Percentiles rank a stretch among this genome's conserved stretches.
These are phyloP conservation scores for Elanus axillaris DNA, from an alignment of 2,113 vertebrate species.

Conservation along the genomic window DNA sequence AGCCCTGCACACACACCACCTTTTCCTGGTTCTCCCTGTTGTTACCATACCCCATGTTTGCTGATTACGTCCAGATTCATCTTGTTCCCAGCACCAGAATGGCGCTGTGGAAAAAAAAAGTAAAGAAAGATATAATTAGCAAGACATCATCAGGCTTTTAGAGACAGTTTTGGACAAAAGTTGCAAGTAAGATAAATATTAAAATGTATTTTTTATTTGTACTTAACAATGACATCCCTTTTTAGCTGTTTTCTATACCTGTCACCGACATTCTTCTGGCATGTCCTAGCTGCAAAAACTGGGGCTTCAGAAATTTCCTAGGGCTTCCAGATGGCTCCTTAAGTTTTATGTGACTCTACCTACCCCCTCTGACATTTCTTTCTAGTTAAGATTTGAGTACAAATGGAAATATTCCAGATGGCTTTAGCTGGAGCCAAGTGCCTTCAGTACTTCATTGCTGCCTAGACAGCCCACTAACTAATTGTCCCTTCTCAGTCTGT, in stretches of 20 bases:
- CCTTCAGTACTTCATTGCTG: conserved; percentile 21
- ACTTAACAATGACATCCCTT: not conserved
- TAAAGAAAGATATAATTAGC: not conserved
- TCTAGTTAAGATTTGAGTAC: conserved; percentile 26
- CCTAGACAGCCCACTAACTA: conserved; percentile 36
- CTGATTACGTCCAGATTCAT: not conserved
- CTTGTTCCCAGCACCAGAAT: not conserved
- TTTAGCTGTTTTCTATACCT: not conserved
- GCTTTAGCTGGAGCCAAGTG: conserved; percentile 47
- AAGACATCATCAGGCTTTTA: not conserved
- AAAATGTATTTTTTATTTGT: not conserved
- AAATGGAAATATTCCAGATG: conserved; percentile 61
- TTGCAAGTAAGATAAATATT: not conserved
- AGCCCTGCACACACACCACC: not conserved
- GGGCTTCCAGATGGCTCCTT: conserved; percentile 23
- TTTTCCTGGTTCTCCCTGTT: not conserved
- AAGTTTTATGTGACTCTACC: conserved; percentile 11
- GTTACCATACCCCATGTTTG: not conserved
- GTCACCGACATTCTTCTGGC: not conserved
- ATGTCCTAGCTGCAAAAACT: not conserved
- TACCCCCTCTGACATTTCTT: conserved; percentile 42
- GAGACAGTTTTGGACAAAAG: not conserved
- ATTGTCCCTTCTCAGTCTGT: conserved; percentile 37
- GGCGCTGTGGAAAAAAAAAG: not conserved
- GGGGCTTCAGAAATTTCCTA: not conserved